Base-by-base conservation (phyloP, 2,888 invertebrate genomes). In the Ametastegia equiseti region DNA sequence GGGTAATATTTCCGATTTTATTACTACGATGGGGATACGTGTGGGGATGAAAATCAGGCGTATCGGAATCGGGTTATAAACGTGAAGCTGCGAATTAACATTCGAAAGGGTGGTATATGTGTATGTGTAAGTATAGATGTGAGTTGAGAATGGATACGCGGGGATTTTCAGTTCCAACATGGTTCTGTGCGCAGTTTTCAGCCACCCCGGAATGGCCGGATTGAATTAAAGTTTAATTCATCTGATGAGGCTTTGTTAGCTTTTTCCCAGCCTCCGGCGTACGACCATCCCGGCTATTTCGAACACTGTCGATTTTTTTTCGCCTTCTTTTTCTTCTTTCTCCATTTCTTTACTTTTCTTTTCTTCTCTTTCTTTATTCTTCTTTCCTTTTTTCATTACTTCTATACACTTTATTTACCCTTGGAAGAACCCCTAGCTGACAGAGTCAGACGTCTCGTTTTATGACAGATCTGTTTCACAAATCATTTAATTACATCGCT, bases 161-260 rank as follows among this genome's bases (percentile, higher is more conserved):
- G 65, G 39, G 19, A 67, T 67, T 65, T 39, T 36, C 65, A 39
- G n/a, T 19, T 60, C 39, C 39, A 33, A 36, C 65, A 36, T 67
- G 23, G 36, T 39, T 45, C 69, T 15, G 39, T 42, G 69, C 71
- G 45, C 30, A 71, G 71, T 71, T 71, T 71, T 23, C 42, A 71
- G 30, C 45, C 71, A 47, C 45, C 71, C 27, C 45, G 27, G 30
- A 71, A 71, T 47, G 42, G 47, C 71, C 27, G 71, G 71, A 71
- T 71, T 47, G 45, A 71, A 71, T 71, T 71, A 71, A 71, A 71
- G 45, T 45, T 71, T 71, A 47, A 71, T 71, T 71, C 71, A 47
- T 71, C 45, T 47, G 71, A 71, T 71, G 47, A 71, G 71, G 71
- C 71, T 71, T 71, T 71, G 71, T 71, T 71, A 71, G 71, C 71